Base-by-base conservation (phyloP, 2,113 vertebrate species). In the Thamnophis sirtalis region DNA sequence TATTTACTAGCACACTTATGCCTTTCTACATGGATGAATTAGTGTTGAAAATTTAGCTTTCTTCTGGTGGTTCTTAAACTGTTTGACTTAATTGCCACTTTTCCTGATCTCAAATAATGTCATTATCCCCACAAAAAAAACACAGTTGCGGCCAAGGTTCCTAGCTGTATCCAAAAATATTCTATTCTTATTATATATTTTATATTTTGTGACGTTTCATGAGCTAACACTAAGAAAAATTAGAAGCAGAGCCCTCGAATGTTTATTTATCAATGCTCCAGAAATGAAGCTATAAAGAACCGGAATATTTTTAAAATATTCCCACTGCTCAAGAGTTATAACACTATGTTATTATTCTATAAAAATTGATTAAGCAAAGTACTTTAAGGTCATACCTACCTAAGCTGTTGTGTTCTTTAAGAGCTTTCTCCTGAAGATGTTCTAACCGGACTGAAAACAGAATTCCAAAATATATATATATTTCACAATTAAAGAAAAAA, bases 341-440 rank as follows among this genome's bases (percentile, higher is more conserved):
- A 2, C 3, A 91, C 33, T n/a, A 84, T 38, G 58, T 2, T 5
- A 21, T 28, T 1, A 68, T 33, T 19, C 0, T 0, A n/a, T 92
- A 13, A 88, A 95, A 95, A 93, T 92, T 89, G 80, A 97, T 93
- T 95, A 96, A 96, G 86, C 43, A 96, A 97, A 93, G 95, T 96
- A 93, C 90, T 91, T 93, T 33, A 91, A 95, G 13, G 84, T 95
- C 92, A 90, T 93, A 99, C 99, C 98, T 99, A 99, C 99, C 99
- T 97, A 99, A 97, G 94, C 98, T 99, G 98, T 97, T 99, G 98
- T 98, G 98, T 97, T 99, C 98, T 98, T 99, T 99, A 97, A 99
- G 97, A 98, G 98, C 98, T 99, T 99, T 99, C 98, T 99, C 99
- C 93, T 99, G 99, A 93, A 99, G 98, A 96, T 99, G 98, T 95